Evolutionary conservation across 2,888 invertebrate genomes (phyloP).

Genomic region (Phyto melanocephala): DNA sequence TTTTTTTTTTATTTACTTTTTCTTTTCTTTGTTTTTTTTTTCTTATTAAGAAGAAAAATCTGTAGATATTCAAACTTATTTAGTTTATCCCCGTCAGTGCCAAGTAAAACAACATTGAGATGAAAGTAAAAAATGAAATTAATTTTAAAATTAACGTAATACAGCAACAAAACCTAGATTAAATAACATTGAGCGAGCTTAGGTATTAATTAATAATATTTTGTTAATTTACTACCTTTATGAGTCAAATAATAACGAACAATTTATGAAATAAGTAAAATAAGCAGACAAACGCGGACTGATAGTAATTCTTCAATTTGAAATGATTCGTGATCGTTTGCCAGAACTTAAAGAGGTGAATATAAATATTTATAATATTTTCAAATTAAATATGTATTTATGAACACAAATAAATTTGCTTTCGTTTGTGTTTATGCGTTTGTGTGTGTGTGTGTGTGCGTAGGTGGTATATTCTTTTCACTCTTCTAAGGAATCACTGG

Average conservation of each 20-base stretch:
- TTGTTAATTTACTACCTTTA: not conserved
- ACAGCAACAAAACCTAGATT: conserved; percentile 13
- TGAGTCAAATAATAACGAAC: conserved; percentile 19
- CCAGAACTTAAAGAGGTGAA: conserved; percentile 58
- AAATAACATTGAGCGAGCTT: not conserved
- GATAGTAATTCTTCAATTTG: not conserved
- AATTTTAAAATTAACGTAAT: conserved; percentile 17
- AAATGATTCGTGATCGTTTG: conserved; percentile 60
- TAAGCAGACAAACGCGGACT: not conserved
- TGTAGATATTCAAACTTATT: conserved; percentile 30
- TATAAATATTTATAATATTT: not conserved
- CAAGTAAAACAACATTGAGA: conserved; percentile 31
- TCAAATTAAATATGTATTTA: not conserved
- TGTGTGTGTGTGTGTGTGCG: not conserved
- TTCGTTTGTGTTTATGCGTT: not conserved
- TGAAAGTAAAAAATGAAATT: conserved; percentile 16
- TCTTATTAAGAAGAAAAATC: conserved; percentile 38
- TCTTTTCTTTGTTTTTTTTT: conserved; percentile 9
- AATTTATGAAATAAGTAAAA: not conserved
- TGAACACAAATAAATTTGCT: not conserved
- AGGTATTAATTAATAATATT: conserved; percentile 11
- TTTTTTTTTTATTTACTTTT: conserved; percentile 15
- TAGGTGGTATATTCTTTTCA: conserved; percentile 32
- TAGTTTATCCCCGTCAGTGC: conserved; percentile 48
- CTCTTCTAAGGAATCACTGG: conserved; percentile 44